phyloP scores from a whole-genome alignment of 2,888 invertebrate genomes.

The Agrochola lychnidis region DNA sequence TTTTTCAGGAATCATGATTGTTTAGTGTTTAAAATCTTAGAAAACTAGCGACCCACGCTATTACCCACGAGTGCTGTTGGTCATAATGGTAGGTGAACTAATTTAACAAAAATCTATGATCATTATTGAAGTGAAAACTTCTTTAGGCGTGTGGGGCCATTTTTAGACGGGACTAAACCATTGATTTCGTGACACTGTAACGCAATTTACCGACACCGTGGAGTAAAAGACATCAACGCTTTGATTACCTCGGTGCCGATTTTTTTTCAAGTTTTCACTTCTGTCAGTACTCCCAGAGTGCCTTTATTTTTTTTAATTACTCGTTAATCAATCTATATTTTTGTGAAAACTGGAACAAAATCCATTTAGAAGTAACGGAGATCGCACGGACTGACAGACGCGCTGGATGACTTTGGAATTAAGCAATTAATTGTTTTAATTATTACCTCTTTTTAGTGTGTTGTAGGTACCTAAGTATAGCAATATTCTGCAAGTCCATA shows the following conservation, averaged over 20 bases:
- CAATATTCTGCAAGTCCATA: not conserved
- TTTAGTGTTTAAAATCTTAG: not conserved
- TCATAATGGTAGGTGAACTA: too few relatives aligned
- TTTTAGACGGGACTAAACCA: too few relatives aligned
- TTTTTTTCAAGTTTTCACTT: too few relatives aligned
- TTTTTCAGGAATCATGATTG: not conserved
- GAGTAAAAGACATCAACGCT: too few relatives aligned
- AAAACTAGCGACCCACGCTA: not conserved
- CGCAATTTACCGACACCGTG: too few relatives aligned
- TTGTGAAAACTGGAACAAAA: not conserved
- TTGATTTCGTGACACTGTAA: too few relatives aligned
- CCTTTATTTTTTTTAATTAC: too few relatives aligned
- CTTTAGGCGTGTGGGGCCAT: too few relatives aligned
- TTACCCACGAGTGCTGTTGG: not conserved
- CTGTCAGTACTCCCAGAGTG: too few relatives aligned
- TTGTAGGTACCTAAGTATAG: not conserved
- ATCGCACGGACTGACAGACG: not conserved
- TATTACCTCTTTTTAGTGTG: not conserved
- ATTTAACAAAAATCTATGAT: not conserved
- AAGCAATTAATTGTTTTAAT: not conserved
- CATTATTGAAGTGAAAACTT: too few relatives aligned
- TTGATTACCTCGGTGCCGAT: too few relatives aligned
- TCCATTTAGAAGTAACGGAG: not conserved
- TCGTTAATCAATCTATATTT: not conserved
- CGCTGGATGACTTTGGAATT: not conserved